phyloP scores from a whole-genome alignment of 2,888 invertebrate genomes.

The Bombylius discolor region DNA sequence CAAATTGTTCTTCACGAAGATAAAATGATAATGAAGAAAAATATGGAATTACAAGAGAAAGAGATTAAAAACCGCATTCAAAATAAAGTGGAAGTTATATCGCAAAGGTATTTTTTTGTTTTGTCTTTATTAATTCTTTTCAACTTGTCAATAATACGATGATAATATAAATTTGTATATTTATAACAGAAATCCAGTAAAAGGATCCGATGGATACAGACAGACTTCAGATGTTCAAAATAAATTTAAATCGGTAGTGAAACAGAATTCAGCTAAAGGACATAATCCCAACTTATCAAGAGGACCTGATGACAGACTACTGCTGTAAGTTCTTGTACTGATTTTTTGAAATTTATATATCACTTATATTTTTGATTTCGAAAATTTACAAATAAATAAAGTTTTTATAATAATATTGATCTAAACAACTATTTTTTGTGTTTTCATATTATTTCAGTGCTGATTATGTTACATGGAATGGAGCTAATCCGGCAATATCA shows the following conservation, averaged over 20 bases:
- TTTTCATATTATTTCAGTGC: conserved; percentile 39
- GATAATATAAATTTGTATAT: neutral
- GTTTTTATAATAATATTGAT: neutral
- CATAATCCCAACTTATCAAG: conserved; percentile 58
- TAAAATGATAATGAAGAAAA: conserved; percentile 27
- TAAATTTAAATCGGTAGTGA: conserved; percentile 31
- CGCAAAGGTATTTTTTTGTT: too few species aligned
- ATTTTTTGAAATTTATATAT: too few species aligned
- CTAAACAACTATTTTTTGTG: neutral
- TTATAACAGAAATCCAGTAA: conserved; percentile 21
- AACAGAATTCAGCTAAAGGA: conserved; percentile 42
- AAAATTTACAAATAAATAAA: neutral
- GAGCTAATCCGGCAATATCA: conserved; percentile 54
- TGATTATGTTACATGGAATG: conserved; percentile 75
- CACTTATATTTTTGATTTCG: neutral
- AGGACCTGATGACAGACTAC: conserved; percentile 63
- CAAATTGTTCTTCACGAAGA: conserved; percentile 59
- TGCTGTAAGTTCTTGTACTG: conserved; percentile 50
- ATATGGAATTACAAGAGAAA: too few species aligned
- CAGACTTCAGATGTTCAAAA: neutral
- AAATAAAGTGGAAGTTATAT: too few species aligned
- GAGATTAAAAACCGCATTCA: too few species aligned
- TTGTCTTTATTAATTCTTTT: too few species aligned
- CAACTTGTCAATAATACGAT: too few species aligned
- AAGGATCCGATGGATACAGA: conserved; percentile 17